A percentile compares a stretch with the other conserved stretches of the same genome.
These are phyloP conservation scores for Misgurnus mizolepis DNA, from an alignment of 2,113 vertebrate genomes.

Conservation along the genomic window DNA sequence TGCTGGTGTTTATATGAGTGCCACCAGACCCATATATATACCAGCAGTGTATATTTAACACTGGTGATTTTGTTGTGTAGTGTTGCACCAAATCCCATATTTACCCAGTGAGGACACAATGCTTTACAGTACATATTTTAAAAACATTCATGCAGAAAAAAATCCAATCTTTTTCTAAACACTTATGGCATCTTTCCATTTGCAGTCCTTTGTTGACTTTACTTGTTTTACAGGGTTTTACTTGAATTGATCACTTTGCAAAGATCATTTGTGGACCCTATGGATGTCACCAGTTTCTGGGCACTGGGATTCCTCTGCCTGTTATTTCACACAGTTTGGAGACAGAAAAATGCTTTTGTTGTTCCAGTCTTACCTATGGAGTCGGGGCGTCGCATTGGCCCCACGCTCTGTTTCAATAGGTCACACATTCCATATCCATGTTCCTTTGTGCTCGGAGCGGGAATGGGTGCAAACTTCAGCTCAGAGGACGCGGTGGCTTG, in stretches of 20 bases:
- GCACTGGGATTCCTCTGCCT: background rate
- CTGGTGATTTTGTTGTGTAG: no score
- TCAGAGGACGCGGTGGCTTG: constrained; percentile 34
- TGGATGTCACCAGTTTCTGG: background rate
- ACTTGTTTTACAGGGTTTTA: no score
- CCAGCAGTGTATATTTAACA: no score
- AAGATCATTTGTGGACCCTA: background rate
- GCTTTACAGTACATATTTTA: background rate
- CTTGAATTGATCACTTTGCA: background rate
- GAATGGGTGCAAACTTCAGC: constrained; percentile 33
- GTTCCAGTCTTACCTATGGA: constrained; percentile 49
- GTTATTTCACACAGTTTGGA: constrained; percentile 35
- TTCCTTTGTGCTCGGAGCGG: constrained; percentile 45
- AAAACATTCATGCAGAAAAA: background rate
- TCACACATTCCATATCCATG: constrained; percentile 46
- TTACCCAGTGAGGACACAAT: background rate
- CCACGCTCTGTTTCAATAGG: constrained; percentile 42
- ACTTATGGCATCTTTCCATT: background rate
- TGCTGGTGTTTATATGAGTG: no score
- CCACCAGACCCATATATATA: no score
- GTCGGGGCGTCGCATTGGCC: constrained; percentile 47
- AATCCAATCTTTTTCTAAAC: background rate
- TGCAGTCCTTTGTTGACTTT: background rate
- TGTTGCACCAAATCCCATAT: no score
- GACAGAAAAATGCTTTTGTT: constrained; percentile 52